phyloP scores from a whole-genome alignment of 2,888 invertebrate genomes.

The Aspidiotus rigidus region DNA sequence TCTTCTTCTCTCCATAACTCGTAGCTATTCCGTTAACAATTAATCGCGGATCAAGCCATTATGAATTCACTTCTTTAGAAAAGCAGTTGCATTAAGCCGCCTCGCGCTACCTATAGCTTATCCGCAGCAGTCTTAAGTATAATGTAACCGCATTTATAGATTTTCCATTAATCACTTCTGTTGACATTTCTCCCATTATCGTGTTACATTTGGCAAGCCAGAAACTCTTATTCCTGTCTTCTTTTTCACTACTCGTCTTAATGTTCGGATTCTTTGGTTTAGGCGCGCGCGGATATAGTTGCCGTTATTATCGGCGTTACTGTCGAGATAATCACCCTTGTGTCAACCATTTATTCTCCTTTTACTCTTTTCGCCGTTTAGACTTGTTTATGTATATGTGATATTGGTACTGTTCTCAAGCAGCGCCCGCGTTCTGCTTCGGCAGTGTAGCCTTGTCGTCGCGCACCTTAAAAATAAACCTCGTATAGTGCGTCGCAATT shows the following conservation, averaged over 20 bases:
- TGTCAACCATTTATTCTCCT: slow-evolving; percentile 22
- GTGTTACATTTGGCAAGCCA: slow-evolving; percentile 25
- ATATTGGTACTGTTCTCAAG: too few relatives aligned
- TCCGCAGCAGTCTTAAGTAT: slow-evolving; percentile 19
- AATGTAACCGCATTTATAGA: slow-evolving; percentile 33
- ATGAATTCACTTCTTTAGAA: slow-evolving; percentile 23
- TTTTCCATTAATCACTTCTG: slow-evolving; percentile 29
- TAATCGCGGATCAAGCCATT: slow-evolving; percentile 31
- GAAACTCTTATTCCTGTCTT: slow-evolving; percentile 29
- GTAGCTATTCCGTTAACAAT: slow-evolving; percentile 22
- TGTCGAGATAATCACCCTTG: slow-evolving; percentile 29
- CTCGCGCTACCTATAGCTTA: slow-evolving; percentile 20
- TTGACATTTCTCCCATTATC: slow-evolving; percentile 32
- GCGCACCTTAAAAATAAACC: not conserved
- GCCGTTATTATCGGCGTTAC: slow-evolving; percentile 23
- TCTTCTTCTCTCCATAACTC: slow-evolving; percentile 19
- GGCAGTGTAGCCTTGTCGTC: not conserved
- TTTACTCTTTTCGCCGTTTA: not conserved
- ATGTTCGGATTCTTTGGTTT: slow-evolving; percentile 20
- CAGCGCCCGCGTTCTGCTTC: not conserved
- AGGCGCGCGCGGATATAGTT: slow-evolving; percentile 8
- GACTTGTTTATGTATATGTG: too few relatives aligned
- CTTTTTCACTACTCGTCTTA: slow-evolving; percentile 27
- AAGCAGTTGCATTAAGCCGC: slow-evolving; percentile 21
- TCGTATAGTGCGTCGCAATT: not conserved